These are phyloP conservation scores for Papilio dardanus DNA, from an alignment of 1,140 invertebrate species.

Conservation along the genomic window DNA sequence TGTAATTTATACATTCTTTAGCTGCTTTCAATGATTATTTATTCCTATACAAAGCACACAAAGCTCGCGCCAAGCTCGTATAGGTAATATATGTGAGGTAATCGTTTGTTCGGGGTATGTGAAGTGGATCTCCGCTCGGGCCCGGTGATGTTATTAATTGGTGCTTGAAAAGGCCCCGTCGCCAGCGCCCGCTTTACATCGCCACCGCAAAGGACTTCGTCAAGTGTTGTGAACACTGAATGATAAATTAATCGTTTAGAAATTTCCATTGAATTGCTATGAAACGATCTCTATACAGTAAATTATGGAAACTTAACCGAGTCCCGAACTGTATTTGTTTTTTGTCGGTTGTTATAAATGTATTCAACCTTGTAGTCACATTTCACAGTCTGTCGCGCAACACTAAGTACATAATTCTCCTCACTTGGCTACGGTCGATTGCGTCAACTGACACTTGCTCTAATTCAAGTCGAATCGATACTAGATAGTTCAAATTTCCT, in stretches of 20 bases:
- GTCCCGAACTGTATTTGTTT: not conserved
- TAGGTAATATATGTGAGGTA: not conserved
- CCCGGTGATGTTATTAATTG: not conserved
- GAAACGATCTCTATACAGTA: not conserved
- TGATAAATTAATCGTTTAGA: slow-evolving; percentile 2
- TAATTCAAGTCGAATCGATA: no score
- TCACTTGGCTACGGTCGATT: not conserved
- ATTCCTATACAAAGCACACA: not conserved
- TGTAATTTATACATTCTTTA: no score
- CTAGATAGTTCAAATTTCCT: no score
- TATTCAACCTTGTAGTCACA: not conserved
- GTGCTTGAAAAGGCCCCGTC: not conserved
- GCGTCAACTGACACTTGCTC: no score
- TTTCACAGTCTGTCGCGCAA: not conserved
- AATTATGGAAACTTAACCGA: not conserved
- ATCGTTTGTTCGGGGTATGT: not conserved
- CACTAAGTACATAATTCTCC: not conserved
- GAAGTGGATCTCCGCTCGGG: not conserved
- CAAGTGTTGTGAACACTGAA: not conserved
- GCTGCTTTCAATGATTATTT: no score
- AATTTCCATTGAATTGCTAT: not conserved
- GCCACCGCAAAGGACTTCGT: not conserved
- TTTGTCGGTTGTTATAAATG: not conserved
- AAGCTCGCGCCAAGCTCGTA: not conserved
- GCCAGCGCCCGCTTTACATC: not conserved